These are phyloP conservation scores for Rotaria macrura DNA, from an alignment of 2,888 invertebrate species.

Conservation along the genomic window DNA sequence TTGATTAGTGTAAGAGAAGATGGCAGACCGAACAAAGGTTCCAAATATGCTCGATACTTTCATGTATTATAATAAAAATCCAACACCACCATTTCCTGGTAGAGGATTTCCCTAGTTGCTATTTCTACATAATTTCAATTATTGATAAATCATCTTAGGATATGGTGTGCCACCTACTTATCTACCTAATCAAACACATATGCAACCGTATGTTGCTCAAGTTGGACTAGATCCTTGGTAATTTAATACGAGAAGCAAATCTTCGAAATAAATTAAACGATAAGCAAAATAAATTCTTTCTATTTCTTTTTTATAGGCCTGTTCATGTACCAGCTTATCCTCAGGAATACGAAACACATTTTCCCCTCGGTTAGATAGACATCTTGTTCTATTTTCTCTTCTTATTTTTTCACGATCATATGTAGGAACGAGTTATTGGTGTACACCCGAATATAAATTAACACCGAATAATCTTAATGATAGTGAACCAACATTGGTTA, in stretches of 20 bases:
- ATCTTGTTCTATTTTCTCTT: neutral
- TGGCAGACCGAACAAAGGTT: neutral
- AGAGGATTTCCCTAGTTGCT: neutral
- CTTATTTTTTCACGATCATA: neutral
- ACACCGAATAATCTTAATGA: neutral
- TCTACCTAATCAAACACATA: neutral
- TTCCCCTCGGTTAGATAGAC: neutral
- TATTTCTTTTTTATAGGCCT: neutral
- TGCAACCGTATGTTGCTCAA: neutral
- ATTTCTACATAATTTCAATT: neutral
- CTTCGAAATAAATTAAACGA: too few relatives aligned
- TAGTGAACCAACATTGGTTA: neutral
- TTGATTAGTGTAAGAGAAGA: neutral
- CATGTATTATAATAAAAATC: neutral
- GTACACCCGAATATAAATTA: neutral
- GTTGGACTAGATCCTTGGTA: conserved; percentile 16
- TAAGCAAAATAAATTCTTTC: too few relatives aligned
- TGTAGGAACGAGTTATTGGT: neutral
- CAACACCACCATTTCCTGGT: conserved; percentile 4
- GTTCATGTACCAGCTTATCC: neutral
- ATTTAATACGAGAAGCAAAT: neutral
- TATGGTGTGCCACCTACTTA: neutral
- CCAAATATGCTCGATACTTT: conserved; percentile 4
- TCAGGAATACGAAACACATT: conserved; percentile 5
- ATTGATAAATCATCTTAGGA: neutral